Evolutionary conservation across 92 coral and sea anemone species (phyloP).

Genomic region (Palythoa heliodiscus): DNA sequence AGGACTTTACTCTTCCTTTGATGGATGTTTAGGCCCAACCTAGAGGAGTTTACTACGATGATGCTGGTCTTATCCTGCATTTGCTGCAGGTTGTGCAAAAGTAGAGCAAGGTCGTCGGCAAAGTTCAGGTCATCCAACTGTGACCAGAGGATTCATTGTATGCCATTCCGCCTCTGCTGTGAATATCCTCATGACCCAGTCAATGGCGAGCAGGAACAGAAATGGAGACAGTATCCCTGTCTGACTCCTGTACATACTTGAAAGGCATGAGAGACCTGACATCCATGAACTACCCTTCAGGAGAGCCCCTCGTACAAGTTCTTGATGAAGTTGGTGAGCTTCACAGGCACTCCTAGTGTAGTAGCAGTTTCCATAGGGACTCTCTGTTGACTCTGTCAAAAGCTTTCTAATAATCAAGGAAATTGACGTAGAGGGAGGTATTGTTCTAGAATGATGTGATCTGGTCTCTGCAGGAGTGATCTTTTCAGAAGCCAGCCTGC

Average conservation of each 20-base stretch:
- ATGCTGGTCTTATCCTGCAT: not conserved
- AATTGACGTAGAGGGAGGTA: not conserved
- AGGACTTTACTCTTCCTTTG: not conserved
- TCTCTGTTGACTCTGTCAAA: too few species aligned
- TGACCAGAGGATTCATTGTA: not conserved
- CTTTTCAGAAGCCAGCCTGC: too few species aligned
- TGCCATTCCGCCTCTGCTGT: not conserved
- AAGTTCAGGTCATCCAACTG: not conserved
- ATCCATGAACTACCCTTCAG: not conserved
- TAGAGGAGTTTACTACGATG: not conserved
- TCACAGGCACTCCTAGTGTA: not conserved
- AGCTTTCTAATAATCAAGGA: not conserved
- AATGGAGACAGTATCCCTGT: not conserved
- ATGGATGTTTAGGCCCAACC: constrained; percentile 1
- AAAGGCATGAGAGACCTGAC: not conserved
- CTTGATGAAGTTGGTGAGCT: not conserved
- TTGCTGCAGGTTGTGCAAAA: not conserved
- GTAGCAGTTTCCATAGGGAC: not conserved
- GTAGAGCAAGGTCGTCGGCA: not conserved
- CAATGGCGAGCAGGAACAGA: not conserved
- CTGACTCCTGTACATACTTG: not conserved
- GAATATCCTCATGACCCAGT: not conserved
- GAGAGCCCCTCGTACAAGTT: not conserved
- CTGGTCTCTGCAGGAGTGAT: too few species aligned
- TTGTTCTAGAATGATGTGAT: too few species aligned